Evolutionary conservation across 1,140 invertebrate genomes (phyloP).

Genomic region (Cepaea nemoralis): DNA sequence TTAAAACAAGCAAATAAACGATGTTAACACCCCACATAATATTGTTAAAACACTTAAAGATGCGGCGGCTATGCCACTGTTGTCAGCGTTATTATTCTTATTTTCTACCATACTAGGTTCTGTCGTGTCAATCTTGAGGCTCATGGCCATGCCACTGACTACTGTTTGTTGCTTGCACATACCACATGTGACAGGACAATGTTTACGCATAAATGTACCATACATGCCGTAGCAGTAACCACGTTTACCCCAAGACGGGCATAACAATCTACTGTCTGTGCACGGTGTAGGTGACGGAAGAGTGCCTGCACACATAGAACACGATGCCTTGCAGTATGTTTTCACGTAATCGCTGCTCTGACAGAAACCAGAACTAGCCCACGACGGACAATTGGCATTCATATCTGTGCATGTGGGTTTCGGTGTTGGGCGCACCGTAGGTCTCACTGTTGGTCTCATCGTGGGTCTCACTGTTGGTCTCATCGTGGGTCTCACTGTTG

Average conservation of each 20-base stretch:
- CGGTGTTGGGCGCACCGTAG: not conserved
- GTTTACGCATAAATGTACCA: not conserved
- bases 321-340: conserved; percentile 15
- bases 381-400: not conserved
- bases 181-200: conserved; percentile 4
- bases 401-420: not conserved
- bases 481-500: not conserved
- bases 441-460: not conserved
- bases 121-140: not conserved
- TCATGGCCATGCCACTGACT: not conserved
- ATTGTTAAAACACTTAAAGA: not conserved
- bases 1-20: too few species aligned
- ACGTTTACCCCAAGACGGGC: not conserved
- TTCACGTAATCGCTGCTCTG: conserved; percentile 8
- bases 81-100: not conserved
- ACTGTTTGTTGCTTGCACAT: not conserved
- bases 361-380: conserved; percentile 20
- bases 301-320: not conserved
- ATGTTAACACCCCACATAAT: not conserved
- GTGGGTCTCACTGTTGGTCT: not conserved
- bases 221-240: not conserved
- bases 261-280: not conserved
- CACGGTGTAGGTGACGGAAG: not conserved
- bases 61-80: not conserved
- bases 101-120: too few species aligned